A percentile compares a stretch with the other conserved stretches of the same genome.
Conservation (phyloP, 2,797 vertebrate species). For the Serranus cabrilla region DNA sequence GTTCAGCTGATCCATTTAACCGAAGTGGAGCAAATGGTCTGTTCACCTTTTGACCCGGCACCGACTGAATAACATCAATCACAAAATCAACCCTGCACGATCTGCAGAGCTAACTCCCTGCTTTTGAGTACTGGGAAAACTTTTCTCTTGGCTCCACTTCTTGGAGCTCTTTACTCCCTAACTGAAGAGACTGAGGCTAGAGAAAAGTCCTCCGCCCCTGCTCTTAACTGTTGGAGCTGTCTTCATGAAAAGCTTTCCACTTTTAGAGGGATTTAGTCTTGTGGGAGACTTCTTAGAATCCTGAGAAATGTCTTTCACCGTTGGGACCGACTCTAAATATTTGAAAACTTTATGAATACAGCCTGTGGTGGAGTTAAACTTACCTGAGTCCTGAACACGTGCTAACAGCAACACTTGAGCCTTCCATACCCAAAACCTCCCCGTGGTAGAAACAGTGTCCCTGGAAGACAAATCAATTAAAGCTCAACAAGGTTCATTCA, state of each 20-base stretch:
- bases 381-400: constrained; percentile 94
- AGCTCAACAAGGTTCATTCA: constrained; percentile 25
- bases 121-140: not conserved
- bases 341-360: not conserved
- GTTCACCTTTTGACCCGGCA: too few relatives aligned
- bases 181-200: not conserved
- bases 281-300: constrained; percentile 11
- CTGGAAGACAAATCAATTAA: constrained; percentile 79
- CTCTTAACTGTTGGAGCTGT: not conserved
- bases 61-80: not conserved
- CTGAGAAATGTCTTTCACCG: constrained; percentile 1
- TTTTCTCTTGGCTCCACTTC: not conserved
- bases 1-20: too few relatives aligned
- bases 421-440: constrained; percentile 81
- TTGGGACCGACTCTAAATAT: constrained; percentile 22
- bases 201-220: constrained; percentile 3
- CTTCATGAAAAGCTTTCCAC: constrained; percentile 7
- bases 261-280: constrained; percentile 14
- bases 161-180: not conserved
- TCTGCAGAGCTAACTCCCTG: constrained; percentile 8
- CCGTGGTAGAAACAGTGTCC: constrained; percentile 96
- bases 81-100: constrained; percentile 10
- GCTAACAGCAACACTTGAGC: constrained; percentile 91
- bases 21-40: too few relatives aligned
- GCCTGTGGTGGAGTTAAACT: constrained; percentile 40